Conservation (phyloP, 2,113 vertebrate species). For the Nansenia antarctica region DNA sequence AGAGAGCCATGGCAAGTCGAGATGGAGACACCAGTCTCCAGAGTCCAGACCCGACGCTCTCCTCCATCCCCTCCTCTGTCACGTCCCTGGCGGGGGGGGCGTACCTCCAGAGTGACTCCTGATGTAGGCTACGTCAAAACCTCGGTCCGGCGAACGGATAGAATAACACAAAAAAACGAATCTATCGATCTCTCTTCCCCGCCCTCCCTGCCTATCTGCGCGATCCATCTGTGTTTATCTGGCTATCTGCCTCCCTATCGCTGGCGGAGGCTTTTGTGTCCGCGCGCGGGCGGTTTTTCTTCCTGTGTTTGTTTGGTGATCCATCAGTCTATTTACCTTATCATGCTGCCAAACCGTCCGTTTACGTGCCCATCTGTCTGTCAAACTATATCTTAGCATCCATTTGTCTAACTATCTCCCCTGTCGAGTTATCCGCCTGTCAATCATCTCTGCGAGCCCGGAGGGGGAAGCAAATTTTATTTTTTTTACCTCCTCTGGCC, state of each 20-base stretch:
- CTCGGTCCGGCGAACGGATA: slow-evolving; percentile 72
- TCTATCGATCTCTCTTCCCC: slow-evolving; percentile 71
- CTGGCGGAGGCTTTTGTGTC: slow-evolving; percentile 54
- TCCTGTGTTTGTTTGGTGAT: slow-evolving; percentile 74
- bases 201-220: slow-evolving; percentile 60
- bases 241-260: slow-evolving; percentile 69
- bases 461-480: background rate
- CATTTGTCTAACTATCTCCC: slow-evolving; percentile 81
- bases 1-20: background rate
- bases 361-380: slow-evolving; percentile 80
- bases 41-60: slow-evolving; percentile 4
- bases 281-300: slow-evolving; percentile 55
- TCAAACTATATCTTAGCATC: slow-evolving; percentile 78
- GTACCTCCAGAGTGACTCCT: slow-evolving; percentile 59
- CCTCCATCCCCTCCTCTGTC: slow-evolving; percentile 52
- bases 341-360: slow-evolving; percentile 81
- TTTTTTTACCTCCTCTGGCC: too few relatives aligned
- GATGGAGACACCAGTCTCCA: background rate
- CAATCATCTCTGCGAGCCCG: slow-evolving; percentile 64
- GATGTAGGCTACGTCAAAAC: slow-evolving; percentile 68
- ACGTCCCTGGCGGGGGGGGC: slow-evolving; percentile 55
- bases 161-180: slow-evolving; percentile 72
- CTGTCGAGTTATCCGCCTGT: slow-evolving; percentile 71
- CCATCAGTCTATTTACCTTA: slow-evolving; percentile 83
- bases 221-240: slow-evolving; percentile 80